Evolutionary conservation across 2,113 vertebrate species (phyloP).

Genomic region (Cyprinodon brontotheroides): DNA sequence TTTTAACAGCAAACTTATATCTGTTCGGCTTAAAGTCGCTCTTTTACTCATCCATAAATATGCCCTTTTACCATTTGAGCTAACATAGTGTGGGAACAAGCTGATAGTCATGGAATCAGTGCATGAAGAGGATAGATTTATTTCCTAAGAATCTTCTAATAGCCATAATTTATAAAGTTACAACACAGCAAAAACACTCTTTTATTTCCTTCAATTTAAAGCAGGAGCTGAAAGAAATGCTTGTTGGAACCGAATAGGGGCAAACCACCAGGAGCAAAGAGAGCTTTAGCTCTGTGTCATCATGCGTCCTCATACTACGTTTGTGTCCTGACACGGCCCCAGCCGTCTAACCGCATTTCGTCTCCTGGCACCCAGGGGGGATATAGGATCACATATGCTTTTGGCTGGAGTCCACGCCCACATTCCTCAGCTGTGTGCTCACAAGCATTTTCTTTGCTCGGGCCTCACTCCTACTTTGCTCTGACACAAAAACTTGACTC

Average conservation of each 20-base stretch:
- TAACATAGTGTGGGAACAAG: neutral
- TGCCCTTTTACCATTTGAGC: neutral
- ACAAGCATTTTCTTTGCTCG: conserved; percentile 52
- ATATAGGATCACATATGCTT: conserved; percentile 77
- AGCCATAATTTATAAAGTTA: neutral
- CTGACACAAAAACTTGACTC: conserved; percentile 71
- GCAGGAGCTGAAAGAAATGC: conserved; percentile 3
- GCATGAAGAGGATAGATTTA: conserved; percentile 14
- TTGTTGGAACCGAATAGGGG: conserved; percentile 1
- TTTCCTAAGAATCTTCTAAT: conserved; percentile 13
- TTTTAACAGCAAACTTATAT: conserved; percentile 9
- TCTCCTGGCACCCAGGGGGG: conserved; percentile 56
- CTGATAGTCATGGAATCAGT: neutral
- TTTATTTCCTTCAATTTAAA: conserved; percentile 20
- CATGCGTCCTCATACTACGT: conserved; percentile 43
- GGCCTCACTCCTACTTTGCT: conserved; percentile 37
- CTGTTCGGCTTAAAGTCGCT: neutral
- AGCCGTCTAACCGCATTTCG: conserved; percentile 50
- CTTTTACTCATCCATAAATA: neutral
- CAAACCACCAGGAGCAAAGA: conserved; percentile 13
- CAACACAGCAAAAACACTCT: neutral
- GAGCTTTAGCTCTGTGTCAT: conserved; percentile 42
- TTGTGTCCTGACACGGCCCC: conserved; percentile 73
- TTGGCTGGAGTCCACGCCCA: conserved; percentile 74
- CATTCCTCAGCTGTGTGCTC: conserved; percentile 79